Percentiles rank a stretch among this genome's conserved stretches.
phyloP scores from a whole-genome alignment of 2,888 invertebrate species.

The Prosapia bicincta region DNA sequence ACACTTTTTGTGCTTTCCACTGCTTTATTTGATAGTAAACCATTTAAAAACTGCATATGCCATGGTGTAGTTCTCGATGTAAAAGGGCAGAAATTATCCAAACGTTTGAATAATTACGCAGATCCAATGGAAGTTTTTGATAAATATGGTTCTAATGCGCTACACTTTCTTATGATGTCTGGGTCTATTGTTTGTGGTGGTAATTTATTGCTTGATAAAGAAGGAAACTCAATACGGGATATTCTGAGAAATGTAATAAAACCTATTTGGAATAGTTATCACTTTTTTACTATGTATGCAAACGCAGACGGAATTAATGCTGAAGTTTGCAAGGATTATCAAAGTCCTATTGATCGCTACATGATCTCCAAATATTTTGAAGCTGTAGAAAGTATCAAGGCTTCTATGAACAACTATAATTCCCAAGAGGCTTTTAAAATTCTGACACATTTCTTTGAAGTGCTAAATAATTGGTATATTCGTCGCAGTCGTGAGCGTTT shows the following conservation, averaged over 20 bases:
- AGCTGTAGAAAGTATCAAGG: neutral
- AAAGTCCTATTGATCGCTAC: slow-evolving; percentile 9
- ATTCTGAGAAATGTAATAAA: slow-evolving; percentile 2
- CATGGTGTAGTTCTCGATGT: slow-evolving; percentile 11
- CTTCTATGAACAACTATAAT: neutral
- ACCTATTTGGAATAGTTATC: too few relatives aligned
- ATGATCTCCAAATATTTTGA: slow-evolving; percentile 8
- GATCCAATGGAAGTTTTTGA: slow-evolving; percentile 2
- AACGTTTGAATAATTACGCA: too few relatives aligned
- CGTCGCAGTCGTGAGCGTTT: slow-evolving; percentile 6
- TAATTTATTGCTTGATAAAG: too few relatives aligned
- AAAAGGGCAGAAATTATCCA: slow-evolving; percentile 9
- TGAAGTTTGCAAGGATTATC: neutral
- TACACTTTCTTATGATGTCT: slow-evolving; percentile 6
- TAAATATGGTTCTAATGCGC: slow-evolving; percentile 6
- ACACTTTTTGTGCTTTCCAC: slow-evolving; percentile 60
- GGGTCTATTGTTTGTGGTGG: slow-evolving; percentile 8
- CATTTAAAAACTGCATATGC: slow-evolving; percentile 50
- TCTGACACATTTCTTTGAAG: slow-evolving; percentile 7
- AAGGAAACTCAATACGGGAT: slow-evolving; percentile 6
- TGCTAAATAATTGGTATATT: slow-evolving; percentile 16
- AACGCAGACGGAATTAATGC: slow-evolving; percentile 12
- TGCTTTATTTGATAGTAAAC: slow-evolving; percentile 57
- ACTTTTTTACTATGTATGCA: slow-evolving; percentile 13
- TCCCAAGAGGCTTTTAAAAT: slow-evolving; percentile 10